A percentile compares a stretch with the other conserved stretches of the same genome.
These are phyloP conservation scores for Bubalus kerabau DNA, from an alignment of 2,113 vertebrate genomes.

Conservation along the genomic window DNA sequence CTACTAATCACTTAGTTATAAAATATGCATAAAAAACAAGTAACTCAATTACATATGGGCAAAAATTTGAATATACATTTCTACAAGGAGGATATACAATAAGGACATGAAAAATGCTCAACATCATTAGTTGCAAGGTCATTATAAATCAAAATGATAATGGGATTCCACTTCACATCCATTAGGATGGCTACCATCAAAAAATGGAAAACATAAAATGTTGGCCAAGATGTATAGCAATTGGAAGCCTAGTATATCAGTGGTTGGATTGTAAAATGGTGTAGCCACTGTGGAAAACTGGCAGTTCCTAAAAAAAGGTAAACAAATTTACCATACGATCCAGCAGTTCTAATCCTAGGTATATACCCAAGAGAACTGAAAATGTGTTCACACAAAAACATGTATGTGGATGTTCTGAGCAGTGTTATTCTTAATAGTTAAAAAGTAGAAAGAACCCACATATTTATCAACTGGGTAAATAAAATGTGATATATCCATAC, in stretches of 20 bases:
- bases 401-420: neutral
- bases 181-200: neutral
- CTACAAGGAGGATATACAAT: neutral
- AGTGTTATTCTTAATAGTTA: neutral
- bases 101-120: neutral
- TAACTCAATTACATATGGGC: neutral
- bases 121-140: neutral
- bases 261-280: neutral
- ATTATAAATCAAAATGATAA: neutral
- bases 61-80: neutral
- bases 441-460: neutral
- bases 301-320: neutral
- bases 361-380: neutral
- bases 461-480: neutral
- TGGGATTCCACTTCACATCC: neutral
- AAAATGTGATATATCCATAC: neutral
- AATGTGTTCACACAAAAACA: neutral
- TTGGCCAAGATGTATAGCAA: neutral
- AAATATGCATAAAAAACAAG: neutral
- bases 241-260: neutral
- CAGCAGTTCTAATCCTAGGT: neutral
- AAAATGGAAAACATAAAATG: neutral
- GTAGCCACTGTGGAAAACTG: neutral
- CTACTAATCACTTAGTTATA: neutral
- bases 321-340: neutral